These are phyloP conservation scores for Larimichthys crocea DNA, from an alignment of 2,113 vertebrate genomes.

Conservation along the genomic window DNA sequence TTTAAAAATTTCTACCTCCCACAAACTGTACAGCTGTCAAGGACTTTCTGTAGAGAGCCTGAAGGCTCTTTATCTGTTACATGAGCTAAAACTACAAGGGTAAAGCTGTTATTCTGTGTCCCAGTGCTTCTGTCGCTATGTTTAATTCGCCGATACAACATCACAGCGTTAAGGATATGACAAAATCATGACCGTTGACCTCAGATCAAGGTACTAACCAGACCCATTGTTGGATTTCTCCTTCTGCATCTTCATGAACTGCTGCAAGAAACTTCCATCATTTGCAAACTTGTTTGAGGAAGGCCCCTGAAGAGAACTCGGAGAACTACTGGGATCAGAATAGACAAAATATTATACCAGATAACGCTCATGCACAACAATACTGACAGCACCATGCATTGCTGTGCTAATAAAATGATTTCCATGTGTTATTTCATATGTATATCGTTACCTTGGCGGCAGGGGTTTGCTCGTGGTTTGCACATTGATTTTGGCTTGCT, in stretches of 20 bases:
- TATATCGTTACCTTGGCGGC: slow-evolving; percentile 66
- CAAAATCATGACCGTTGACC: neutral
- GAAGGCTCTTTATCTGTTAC: neutral
- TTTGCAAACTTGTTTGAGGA: slow-evolving; percentile 94
- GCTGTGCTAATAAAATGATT: neutral
- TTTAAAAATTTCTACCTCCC: neutral
- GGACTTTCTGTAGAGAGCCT: neutral
- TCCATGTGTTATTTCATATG: neutral
- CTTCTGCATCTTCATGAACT: slow-evolving; percentile 96
- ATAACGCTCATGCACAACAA: neutral
- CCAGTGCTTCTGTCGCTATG: neutral
- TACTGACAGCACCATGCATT: neutral
- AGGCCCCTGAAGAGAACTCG: slow-evolving; percentile 71
- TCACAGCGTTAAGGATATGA: neutral
- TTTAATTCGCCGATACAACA: neutral
- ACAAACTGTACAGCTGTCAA: neutral
- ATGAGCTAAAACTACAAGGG: neutral
- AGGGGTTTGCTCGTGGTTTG: slow-evolving; percentile 78
- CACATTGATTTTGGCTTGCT: slow-evolving; percentile 85
- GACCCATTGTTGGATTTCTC: slow-evolving; percentile 84
- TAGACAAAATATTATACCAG: neutral
- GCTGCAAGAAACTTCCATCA: slow-evolving; percentile 96
- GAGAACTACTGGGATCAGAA: slow-evolving; percentile 69
- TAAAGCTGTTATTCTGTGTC: no score
- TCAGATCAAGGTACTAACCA: slow-evolving; percentile 68